Base-by-base conservation (phyloP, 2,888 invertebrate genomes). In the Hydrotaea cyrtoneurina region DNA sequence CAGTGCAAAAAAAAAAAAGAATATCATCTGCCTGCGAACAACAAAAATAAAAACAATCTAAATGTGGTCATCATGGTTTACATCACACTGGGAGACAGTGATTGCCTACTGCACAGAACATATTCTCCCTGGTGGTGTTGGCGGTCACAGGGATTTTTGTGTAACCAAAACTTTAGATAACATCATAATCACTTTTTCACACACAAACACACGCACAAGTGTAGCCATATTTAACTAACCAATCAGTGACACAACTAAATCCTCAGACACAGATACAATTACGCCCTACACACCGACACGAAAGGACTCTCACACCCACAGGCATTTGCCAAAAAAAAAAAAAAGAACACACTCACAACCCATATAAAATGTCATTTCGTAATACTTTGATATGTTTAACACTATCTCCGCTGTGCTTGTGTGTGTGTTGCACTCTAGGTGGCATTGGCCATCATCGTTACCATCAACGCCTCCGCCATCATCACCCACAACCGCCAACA, bases 311-410 rank as follows among this genome's bases (percentile, higher is more conserved):
- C 39, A 10, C 11, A 39, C 11, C 13, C 39, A 39, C 31, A 4
- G 10, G 43, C 15, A 7, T 43, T 2, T 7, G n/a, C 50, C 43
- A 43, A 43, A 43, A 43, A 43, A 3, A 13, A n/a, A 13, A 11
- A 13, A 43, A 13, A 13, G 43, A 13, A 50, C n/a, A 15, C 50
- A 39, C 39, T 50, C 50, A 50, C 50, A 2, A 15, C 50, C 23
- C 59, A 59, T 15, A 15, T 59, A 26, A 59, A 59, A 59, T 59
- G 59, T 59, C 59, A 13, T 15, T 50, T 59, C 59, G 23, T 59
- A 59, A 71, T 62, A 75, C 74, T 80, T 78, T 75, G 80, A 78
- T 80, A 62, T 80, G 57, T 53, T 43, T 57, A 80, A 76, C 66
- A 80, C 39, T 73, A 69, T 17, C 69, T 15, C 23, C 26, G 19